A percentile compares a stretch with the other conserved stretches of the same genome.
Conservation (phyloP, 2,797 vertebrate genomes). For the Poeciliopsis paucimaculata region DNA sequence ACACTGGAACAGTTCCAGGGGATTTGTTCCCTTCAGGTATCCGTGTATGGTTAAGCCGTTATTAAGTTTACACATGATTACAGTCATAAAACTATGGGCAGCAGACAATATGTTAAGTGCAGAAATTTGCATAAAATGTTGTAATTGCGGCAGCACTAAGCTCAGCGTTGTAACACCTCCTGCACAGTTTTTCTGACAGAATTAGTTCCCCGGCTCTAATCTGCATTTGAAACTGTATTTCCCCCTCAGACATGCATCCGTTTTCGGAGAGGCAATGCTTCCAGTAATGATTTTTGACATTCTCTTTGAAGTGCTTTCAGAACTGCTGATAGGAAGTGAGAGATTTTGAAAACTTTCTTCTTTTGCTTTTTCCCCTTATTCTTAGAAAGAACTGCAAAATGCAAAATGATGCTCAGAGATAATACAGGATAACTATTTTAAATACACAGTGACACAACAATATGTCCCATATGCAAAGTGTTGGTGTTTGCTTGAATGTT, state of each 20-base stretch:
- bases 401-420: not conserved
- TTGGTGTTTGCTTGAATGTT: not conserved
- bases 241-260: constrained; percentile 23
- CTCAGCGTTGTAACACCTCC: constrained; percentile 39
- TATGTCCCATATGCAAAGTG: not conserved
- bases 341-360: constrained; percentile 1
- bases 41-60: not conserved
- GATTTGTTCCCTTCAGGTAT: not conserved
- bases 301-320: not conserved
- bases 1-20: not conserved
- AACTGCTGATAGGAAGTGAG: not conserved
- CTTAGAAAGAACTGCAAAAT: not conserved
- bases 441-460: not conserved
- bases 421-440: not conserved
- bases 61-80: not conserved
- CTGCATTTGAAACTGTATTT: constrained; percentile 26
- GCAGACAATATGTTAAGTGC: not conserved
- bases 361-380: not conserved
- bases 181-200: constrained; percentile 35
- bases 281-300: constrained; percentile 7
- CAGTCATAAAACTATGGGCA: not conserved
- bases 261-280: constrained; percentile 16
- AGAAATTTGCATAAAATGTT: constrained; percentile 3
- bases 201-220: constrained; percentile 31
- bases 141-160: not conserved